Evolutionary conservation across 2,797 vertebrate genomes (phyloP).

Genomic region (Coilia nasus): DNA sequence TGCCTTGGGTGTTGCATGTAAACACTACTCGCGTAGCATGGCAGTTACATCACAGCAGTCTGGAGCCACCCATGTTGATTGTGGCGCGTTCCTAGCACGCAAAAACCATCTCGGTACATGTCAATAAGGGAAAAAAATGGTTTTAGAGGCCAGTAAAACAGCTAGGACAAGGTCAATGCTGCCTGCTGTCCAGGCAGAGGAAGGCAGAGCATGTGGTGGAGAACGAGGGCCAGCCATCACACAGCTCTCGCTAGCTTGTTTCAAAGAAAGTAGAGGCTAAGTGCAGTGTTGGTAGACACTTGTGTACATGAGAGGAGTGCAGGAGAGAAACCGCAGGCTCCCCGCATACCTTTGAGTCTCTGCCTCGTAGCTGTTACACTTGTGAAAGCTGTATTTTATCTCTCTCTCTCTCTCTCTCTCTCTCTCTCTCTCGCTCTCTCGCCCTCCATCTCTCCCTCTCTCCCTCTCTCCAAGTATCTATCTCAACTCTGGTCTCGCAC

Average conservation of each 20-base stretch:
- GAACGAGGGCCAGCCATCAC: constrained; percentile 50
- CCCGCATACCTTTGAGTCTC: constrained; percentile 62
- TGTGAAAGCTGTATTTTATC: not conserved
- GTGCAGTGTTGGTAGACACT: constrained; percentile 47
- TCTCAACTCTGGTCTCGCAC: not conserved
- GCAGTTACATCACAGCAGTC: not conserved
- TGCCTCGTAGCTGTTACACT: not conserved
- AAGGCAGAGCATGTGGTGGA: constrained; percentile 36
- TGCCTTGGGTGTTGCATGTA: not conserved
- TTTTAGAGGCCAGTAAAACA: constrained; percentile 54
- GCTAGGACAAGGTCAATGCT: constrained; percentile 35
- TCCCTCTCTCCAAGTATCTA: not conserved
- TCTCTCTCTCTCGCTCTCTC: not conserved
- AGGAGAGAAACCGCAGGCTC: constrained; percentile 60
- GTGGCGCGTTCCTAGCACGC: not conserved
- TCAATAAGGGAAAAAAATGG: constrained; percentile 19
- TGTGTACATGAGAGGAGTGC: constrained; percentile 41
- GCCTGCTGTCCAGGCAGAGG: not conserved
- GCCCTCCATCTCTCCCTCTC: not conserved
- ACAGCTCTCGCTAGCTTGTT: constrained; percentile 53
- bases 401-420: too few species aligned
- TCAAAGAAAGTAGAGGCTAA: constrained; percentile 48
- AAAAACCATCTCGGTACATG: constrained; percentile 45
- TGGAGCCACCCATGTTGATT: not conserved
- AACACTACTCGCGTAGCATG: not conserved